Evolutionary conservation across 2,888 invertebrate species (phyloP), one percentile per base, ranked within the genome.

Genomic region (Lasioglossum vierecki): DNA sequence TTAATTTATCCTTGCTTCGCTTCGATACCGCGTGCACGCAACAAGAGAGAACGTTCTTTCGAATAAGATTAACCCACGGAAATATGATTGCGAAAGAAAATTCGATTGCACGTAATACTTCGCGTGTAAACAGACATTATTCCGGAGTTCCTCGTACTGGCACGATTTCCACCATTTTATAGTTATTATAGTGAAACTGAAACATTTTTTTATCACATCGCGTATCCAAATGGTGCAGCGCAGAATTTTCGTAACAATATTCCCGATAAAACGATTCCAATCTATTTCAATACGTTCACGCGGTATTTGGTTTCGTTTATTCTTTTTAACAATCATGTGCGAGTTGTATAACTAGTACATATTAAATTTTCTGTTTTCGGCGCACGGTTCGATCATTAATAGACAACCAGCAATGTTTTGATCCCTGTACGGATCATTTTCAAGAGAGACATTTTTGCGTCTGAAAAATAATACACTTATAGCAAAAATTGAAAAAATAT

Each of bases 1-100:
- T 80, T 75, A 80, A 80, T 80, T 74, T 53, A 53, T 74, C 41
- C 44, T 41, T 46, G 39, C 73, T 41, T 22, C n/a, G 53, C 22
- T 53, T 41, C 13, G 18, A 41, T 63, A 30, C 35, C 18, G 15
- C 11, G 22, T 30, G 57, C 75, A 68, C 80, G 75, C 68, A 44
- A 80, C 5, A 39, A 30, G 30, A 68, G 60, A 60, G 60, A 60
- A 11, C 22, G 41, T 75, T 68, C 22, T 30, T 53, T 9, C 22
- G 4, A 44, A 75, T 8, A 75, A 68, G 26, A 30, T 44, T 18
- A 35, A 2, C 26, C 3, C 8, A 18, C 30, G 46, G 22, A 15
- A 73, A 49, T 46, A 26, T 0, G 35, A 49, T 30, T 60, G 15
- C 63, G 26, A n/a, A 66, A 26, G 46, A 73, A 49, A 49, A 44